Evolutionary conservation across 2,797 vertebrate genomes (phyloP).

Genomic region (Falco novaeseelandiae): DNA sequence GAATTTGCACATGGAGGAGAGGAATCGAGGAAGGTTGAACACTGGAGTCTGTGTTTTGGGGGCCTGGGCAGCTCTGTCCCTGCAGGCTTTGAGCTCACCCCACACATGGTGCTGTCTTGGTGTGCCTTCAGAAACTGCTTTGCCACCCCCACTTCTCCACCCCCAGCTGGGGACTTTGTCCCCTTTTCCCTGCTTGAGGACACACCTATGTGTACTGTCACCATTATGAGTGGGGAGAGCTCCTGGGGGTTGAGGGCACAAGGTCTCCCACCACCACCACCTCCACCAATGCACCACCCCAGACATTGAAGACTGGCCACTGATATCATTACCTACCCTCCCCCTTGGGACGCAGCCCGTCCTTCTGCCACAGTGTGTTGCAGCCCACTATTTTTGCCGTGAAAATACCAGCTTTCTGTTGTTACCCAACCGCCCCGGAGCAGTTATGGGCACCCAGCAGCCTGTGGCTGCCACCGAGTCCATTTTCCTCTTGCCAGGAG

Average conservation of each 20-base stretch:
- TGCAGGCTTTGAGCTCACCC: not conserved
- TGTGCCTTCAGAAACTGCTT: not conserved
- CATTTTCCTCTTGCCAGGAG: not conserved
- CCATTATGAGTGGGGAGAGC: fast-evolving
- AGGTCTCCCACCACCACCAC: not conserved
- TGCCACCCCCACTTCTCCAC: not conserved
- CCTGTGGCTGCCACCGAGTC: not conserved
- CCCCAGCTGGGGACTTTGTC: not conserved
- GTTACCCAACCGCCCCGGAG: not conserved
- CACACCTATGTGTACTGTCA: fast-evolving
- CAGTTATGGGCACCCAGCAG: not conserved
- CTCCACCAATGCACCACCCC: not conserved
- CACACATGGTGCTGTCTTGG: not conserved
- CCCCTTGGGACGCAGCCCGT: not conserved
- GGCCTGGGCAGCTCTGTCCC: not conserved
- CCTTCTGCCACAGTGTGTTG: not conserved
- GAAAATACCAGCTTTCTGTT: not conserved
- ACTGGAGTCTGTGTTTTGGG: not conserved
- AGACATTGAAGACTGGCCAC: not conserved
- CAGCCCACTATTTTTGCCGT: not conserved
- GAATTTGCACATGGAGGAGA: not conserved
- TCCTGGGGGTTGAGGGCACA: not conserved
- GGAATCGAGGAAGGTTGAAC: not conserved
- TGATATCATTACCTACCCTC: not conserved
- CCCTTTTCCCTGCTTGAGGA: not conserved